phyloP scores from a whole-genome alignment of 2,888 invertebrate genomes.

The Apoda limacodes region DNA sequence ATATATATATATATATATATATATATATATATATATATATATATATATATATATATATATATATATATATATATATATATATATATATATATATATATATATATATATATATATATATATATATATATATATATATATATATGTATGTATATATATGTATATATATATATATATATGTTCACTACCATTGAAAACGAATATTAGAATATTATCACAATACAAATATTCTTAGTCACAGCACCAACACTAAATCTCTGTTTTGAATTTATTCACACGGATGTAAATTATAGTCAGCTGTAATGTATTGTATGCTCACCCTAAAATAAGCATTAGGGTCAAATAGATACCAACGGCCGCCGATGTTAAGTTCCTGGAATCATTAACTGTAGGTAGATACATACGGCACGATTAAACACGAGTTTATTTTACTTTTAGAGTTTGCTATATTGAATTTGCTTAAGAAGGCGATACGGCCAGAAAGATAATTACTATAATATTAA shows the following conservation, averaged over 20 bases:
- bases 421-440: too few relatives aligned
- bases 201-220: too few relatives aligned
- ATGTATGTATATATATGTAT: neutral
- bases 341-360: slow-evolving; percentile 43
- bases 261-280: slow-evolving; percentile 42
- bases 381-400: too few relatives aligned
- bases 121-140: neutral
- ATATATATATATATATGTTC: too few relatives aligned
- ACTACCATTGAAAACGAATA: too few relatives aligned
- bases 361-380: slow-evolving; percentile 38
- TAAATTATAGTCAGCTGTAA: slow-evolving; percentile 31
- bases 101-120: neutral
- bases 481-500: too few relatives aligned
- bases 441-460: too few relatives aligned
- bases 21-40: slow-evolving; percentile 3
- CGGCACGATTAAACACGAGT: too few relatives aligned
- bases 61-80: slow-evolving; percentile 5
- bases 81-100: neutral
- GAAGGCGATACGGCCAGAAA: too few relatives aligned
- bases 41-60: too few relatives aligned
- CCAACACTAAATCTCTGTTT: too few relatives aligned
- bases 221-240: too few relatives aligned
- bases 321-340: slow-evolving; percentile 27
- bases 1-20: slow-evolving; percentile 3
- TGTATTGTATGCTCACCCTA: slow-evolving; percentile 35